These are phyloP conservation scores for Baryphthengus martii DNA, from an alignment of 2,113 vertebrate genomes.

Conservation along the genomic window DNA sequence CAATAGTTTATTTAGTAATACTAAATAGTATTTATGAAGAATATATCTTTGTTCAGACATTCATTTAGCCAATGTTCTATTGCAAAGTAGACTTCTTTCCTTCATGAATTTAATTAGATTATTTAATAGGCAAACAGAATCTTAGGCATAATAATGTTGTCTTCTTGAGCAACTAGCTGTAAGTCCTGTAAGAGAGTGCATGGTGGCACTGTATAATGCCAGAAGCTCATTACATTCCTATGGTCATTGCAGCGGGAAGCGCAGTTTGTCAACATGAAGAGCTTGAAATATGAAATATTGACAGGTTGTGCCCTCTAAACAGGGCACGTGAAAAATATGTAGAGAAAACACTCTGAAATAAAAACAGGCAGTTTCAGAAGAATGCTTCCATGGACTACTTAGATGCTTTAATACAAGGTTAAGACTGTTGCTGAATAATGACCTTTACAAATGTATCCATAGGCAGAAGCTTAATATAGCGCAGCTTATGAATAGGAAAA, in stretches of 20 bases:
- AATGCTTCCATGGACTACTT: background rate
- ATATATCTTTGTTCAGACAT: background rate
- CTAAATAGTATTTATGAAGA: background rate
- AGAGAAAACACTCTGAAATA: background rate
- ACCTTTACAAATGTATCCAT: background rate
- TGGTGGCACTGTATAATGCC: background rate
- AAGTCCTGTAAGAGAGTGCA: background rate
- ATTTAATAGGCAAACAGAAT: background rate
- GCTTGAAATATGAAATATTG: background rate
- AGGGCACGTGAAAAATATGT: background rate
- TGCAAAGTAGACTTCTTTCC: background rate
- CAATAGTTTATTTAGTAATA: background rate
- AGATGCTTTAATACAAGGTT: background rate
- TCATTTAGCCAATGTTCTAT: background rate
- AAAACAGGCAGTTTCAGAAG: background rate
- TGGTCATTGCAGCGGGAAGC: background rate
- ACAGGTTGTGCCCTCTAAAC: background rate
- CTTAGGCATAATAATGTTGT: background rate
- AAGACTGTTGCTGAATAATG: background rate
- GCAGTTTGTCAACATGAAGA: background rate
- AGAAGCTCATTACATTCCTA: background rate
- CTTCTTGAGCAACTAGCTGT: background rate
- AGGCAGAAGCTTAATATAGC: background rate
- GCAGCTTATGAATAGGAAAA: background rate
- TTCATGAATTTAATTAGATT: background rate